phyloP scores from a whole-genome alignment of 1,140 invertebrate species.

The Sarcophaga peregrina region DNA sequence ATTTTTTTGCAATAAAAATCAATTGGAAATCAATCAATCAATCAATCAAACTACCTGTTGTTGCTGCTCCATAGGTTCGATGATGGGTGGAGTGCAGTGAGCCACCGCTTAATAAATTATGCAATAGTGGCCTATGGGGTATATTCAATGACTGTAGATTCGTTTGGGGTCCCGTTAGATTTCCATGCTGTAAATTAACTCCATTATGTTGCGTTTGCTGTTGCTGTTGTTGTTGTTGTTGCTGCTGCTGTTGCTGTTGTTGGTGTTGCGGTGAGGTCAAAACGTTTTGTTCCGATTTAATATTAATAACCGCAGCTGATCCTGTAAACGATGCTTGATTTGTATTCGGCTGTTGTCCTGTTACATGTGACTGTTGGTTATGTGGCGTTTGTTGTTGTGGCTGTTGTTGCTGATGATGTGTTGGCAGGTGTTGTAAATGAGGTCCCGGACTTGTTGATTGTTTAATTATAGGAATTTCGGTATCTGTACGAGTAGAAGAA shows the following conservation, averaged over 20 bases:
- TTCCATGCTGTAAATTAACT: constrained; percentile 46
- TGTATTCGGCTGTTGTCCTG: constrained; percentile 54
- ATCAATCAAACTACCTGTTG: constrained; percentile 58
- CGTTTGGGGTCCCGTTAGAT: constrained; percentile 43
- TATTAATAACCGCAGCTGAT: constrained; percentile 55
- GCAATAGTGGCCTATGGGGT: constrained; percentile 63
- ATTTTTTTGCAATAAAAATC: neutral
- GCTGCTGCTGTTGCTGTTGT: constrained; percentile 51
- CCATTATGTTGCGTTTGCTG: constrained; percentile 52
- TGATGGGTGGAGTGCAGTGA: constrained; percentile 65
- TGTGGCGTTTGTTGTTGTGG: constrained; percentile 51
- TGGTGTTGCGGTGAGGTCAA: constrained; percentile 52
- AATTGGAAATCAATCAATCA: neutral
- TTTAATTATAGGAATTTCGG: constrained; percentile 67
- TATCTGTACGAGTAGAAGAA: constrained; percentile 53
- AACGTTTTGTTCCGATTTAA: constrained; percentile 62
- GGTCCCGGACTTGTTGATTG: constrained; percentile 66
- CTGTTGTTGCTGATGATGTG: constrained; percentile 51
- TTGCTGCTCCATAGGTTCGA: constrained; percentile 64
- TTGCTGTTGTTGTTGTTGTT: constrained; percentile 56
- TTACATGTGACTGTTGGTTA: constrained; percentile 56
- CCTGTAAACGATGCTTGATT: constrained; percentile 50
- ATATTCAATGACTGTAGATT: constrained; percentile 58
- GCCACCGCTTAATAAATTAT: constrained; percentile 64
- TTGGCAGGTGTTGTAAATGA: constrained; percentile 55